Evolutionary conservation across 2,888 invertebrate species (phyloP).

Genomic region (Adelognathus sp.): DNA sequence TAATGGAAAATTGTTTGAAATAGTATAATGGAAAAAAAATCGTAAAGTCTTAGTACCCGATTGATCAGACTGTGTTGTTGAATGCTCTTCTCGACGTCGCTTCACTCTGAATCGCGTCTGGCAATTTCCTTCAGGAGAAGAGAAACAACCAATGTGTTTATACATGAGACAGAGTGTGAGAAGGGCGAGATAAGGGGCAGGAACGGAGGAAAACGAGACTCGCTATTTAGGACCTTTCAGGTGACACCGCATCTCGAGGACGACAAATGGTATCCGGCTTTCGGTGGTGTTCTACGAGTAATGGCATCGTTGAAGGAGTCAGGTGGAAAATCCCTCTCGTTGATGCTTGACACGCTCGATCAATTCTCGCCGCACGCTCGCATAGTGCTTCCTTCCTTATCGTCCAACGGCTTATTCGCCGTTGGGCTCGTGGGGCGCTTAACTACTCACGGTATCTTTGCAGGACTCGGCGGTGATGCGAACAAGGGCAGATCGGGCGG

Average conservation of each 20-base stretch:
- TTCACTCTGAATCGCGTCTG: too few relatives aligned
- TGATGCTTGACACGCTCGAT: conserved; percentile 49
- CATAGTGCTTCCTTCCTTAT: background rate
- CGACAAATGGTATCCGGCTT: conserved; percentile 84
- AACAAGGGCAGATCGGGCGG: conserved; percentile 57
- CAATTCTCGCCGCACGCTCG: conserved; percentile 34
- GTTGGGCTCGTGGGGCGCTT: conserved; percentile 17
- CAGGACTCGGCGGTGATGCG: conserved; percentile 44
- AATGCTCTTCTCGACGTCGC: too few relatives aligned
- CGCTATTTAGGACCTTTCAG: conserved; percentile 61
- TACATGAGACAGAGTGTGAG: background rate
- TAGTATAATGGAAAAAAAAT: too few relatives aligned
- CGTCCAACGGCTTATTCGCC: background rate
- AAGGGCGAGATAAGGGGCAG: background rate
- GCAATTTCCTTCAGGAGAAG: conserved; percentile 20
- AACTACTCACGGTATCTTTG: conserved; percentile 44
- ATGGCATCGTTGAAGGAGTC: conserved; percentile 77
- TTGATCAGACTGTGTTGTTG: too few relatives aligned
- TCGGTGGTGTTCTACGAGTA: conserved; percentile 82
- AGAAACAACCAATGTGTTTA: background rate
- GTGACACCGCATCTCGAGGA: conserved; percentile 84
- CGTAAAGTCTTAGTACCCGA: too few relatives aligned
- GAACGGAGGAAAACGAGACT: conserved; percentile 10
- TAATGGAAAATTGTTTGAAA: too few relatives aligned
- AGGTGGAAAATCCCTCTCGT: conserved; percentile 67